A percentile compares a stretch with the other conserved stretches of the same genome.
These are phyloP conservation scores for Silvanus unidentatus DNA, from an alignment of 2,888 invertebrate genomes.

Conservation along the genomic window DNA sequence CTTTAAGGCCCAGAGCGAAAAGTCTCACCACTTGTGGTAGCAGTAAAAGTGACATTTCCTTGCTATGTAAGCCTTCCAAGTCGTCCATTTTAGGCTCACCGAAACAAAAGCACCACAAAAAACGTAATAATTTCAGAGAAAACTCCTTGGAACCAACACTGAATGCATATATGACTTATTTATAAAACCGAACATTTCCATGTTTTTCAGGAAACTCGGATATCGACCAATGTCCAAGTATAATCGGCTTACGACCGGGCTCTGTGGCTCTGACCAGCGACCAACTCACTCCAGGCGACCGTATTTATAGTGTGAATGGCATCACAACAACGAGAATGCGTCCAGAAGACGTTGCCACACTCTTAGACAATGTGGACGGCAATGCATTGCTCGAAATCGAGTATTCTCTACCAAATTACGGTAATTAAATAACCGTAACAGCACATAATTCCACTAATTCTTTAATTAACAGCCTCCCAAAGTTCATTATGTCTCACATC, in stretches of 20 bases:
- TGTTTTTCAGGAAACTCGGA: slow-evolving; percentile 58
- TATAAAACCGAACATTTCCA: background rate
- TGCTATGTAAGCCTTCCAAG: slow-evolving; percentile 54
- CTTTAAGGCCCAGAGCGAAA: slow-evolving; percentile 50
- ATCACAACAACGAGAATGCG: slow-evolving; percentile 68
- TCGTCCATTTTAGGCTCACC: slow-evolving; percentile 50
- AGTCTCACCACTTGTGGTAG: slow-evolving; percentile 43
- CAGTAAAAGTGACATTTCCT: slow-evolving; percentile 34
- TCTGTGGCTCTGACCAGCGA: slow-evolving; percentile 70
- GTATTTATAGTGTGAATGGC: slow-evolving; percentile 75
- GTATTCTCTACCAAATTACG: slow-evolving; percentile 75
- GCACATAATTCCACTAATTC: no score
- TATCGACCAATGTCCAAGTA: slow-evolving; percentile 58
- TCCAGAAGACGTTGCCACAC: slow-evolving; percentile 70
- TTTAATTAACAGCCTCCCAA: slow-evolving; percentile 53
- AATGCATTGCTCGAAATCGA: slow-evolving; percentile 76
- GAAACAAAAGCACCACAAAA: slow-evolving; percentile 47
- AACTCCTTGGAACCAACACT: no score
- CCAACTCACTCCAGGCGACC: slow-evolving; percentile 71
- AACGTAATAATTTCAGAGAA: slow-evolving; percentile 31
- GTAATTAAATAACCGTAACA: slow-evolving; percentile 50
- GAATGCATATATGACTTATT: background rate
- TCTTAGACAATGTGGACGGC: slow-evolving; percentile 69
- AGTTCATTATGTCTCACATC: slow-evolving; percentile 69
- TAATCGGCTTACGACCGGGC: slow-evolving; percentile 63